Percentiles rank a stretch among this genome's conserved stretches.
Conservation (phyloP, 2,113 vertebrate species). For the Thomomys bottae region DNA sequence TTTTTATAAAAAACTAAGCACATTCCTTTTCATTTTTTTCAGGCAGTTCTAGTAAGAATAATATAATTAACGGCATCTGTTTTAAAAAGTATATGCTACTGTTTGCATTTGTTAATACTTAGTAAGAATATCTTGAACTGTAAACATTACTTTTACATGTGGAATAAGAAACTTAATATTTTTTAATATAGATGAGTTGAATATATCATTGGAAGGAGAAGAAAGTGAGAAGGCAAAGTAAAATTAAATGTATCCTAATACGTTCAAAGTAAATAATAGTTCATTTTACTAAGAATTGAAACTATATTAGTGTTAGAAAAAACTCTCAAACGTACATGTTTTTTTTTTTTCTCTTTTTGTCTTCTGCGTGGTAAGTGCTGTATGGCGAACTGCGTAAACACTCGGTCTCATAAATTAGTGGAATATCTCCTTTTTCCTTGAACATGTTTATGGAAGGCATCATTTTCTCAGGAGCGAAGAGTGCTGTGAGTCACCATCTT, state of each 20-base stretch:
- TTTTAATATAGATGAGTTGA: not conserved
- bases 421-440: constrained; percentile 4
- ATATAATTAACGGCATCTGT: constrained; percentile 27
- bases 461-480: constrained; percentile 36
- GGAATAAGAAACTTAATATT: not conserved
- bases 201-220: not conserved
- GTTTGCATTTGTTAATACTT: not conserved
- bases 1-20: constrained; percentile 8
- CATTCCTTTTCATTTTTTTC: not conserved
- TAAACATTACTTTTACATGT: not conserved
- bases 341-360: not conserved
- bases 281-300: not conserved
- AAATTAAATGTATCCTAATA: constrained; percentile 29
- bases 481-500: not conserved
- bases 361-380: not conserved
- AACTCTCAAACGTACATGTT: not conserved
- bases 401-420: constrained; percentile 30
- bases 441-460: constrained; percentile 25
- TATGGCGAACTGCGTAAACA: constrained; percentile 1
- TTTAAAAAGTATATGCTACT: not conserved
- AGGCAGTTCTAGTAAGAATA: constrained; percentile 20
- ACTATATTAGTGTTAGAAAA: not conserved
- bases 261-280: not conserved
- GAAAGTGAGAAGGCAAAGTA: not conserved
- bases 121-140: not conserved